Conservation (phyloP, 1,140 invertebrate genomes). For the Samia ricini region DNA sequence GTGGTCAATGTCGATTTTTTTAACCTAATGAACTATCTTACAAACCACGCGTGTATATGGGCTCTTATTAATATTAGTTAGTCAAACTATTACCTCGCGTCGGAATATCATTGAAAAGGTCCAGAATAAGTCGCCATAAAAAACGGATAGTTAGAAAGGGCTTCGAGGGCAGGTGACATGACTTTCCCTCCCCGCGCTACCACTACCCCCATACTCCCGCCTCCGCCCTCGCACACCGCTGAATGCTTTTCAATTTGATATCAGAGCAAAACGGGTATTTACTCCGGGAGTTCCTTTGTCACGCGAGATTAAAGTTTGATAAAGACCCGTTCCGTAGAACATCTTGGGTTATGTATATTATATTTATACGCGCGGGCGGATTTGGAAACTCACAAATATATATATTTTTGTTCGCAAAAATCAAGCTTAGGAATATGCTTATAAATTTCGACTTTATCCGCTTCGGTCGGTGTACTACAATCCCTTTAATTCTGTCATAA, state of each 20-base stretch:
- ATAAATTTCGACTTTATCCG: neutral
- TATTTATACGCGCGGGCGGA: neutral
- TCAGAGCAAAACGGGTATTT: constrained; percentile 20
- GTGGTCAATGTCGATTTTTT: too few relatives aligned
- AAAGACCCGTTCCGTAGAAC: constrained; percentile 13
- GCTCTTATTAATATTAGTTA: constrained; percentile 35
- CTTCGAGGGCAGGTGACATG: neutral
- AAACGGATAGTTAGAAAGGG: constrained; percentile 20
- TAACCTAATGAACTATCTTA: too few relatives aligned
- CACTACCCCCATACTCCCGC: constrained; percentile 20
- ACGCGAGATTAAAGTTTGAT: constrained; percentile 27
- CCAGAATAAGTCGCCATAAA: constrained; percentile 25
- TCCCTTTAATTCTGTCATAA: too few relatives aligned
- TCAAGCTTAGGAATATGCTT: too few relatives aligned
- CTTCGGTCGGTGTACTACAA: too few relatives aligned
- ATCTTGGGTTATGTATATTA: constrained; percentile 13
- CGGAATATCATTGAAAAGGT: constrained; percentile 31
- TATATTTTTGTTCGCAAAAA: neutral
- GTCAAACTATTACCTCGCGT: constrained; percentile 35
- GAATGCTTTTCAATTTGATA: constrained; percentile 37
- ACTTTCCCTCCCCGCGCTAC: too few relatives aligned
- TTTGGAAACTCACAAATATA: neutral
- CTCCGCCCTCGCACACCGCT: neutral
- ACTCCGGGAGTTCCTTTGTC: constrained; percentile 14
- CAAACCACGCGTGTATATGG: too few relatives aligned